Conservation (phyloP, 1,140 invertebrate genomes). For the Heliconius hewitsoni region DNA sequence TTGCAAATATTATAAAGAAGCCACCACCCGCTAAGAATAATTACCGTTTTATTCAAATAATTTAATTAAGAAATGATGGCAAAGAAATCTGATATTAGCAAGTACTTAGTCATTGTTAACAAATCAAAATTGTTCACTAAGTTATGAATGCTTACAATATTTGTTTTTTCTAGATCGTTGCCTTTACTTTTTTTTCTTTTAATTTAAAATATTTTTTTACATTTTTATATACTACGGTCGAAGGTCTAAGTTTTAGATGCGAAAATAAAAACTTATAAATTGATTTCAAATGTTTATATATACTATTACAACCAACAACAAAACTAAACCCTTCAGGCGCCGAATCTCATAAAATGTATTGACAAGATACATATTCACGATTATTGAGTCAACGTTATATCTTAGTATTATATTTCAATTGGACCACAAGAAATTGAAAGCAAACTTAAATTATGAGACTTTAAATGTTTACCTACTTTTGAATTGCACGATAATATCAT, state of each 20-base stretch:
- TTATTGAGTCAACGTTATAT: constrained; percentile 57
- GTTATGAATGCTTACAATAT: not conserved
- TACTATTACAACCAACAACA: not conserved
- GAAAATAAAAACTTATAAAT: too few relatives aligned
- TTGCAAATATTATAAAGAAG: constrained; percentile 55
- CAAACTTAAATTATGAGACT: constrained; percentile 1
- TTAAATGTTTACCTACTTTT: constrained; percentile 21
- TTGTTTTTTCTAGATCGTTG: too few relatives aligned
- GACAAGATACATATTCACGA: constrained; percentile 33
- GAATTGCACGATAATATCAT: constrained; percentile 18
- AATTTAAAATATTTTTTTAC: too few relatives aligned
- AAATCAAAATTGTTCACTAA: not conserved
- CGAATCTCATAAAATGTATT: constrained; percentile 26
- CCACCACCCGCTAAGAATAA: constrained; percentile 58
- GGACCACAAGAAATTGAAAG: constrained; percentile 34
- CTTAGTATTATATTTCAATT: constrained; percentile 65
- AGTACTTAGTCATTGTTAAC: not conserved
- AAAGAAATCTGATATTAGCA: constrained; percentile 5
- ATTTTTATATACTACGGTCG: too few relatives aligned
- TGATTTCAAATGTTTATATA: not conserved
- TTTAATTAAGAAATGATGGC: constrained; percentile 46
- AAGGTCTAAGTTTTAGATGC: too few relatives aligned
- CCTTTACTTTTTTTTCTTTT: too few relatives aligned
- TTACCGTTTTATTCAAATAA: constrained; percentile 53
- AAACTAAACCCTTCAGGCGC: not conserved